These are phyloP conservation scores for Micromussa lordhowensis DNA, from an alignment of 92 coral and sea anemone genomes.

Conservation along the genomic window DNA sequence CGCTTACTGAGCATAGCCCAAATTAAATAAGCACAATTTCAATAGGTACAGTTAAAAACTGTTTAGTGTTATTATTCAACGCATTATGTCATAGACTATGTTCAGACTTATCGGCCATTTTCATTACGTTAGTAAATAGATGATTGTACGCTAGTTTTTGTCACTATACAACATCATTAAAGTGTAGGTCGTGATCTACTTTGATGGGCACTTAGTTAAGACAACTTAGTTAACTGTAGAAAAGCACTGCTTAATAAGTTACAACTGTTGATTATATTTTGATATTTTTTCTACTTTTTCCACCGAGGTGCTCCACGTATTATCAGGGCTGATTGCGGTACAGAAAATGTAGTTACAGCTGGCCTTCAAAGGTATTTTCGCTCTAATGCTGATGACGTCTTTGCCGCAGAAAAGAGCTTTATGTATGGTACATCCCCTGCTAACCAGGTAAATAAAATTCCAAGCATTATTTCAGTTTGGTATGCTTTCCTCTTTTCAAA, in stretches of 20 bases:
- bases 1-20: background rate
- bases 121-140: background rate
- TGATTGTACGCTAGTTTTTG: background rate
- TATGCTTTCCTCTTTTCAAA: constrained; percentile 4
- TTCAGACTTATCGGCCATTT: no score
- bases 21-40: background rate
- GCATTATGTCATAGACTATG: no score
- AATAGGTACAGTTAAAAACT: no score
- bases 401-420: constrained; percentile 13
- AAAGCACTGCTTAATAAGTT: no score
- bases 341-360: background rate
- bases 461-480: no score
- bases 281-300: no score
- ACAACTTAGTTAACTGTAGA: background rate
- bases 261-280: background rate
- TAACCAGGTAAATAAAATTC: background rate
- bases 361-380: constrained; percentile 9
- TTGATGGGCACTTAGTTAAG: background rate
- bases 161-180: background rate
- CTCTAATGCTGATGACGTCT: background rate
- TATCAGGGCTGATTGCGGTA: background rate
- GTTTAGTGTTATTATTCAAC: no score
- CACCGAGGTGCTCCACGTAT: background rate
- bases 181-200: no score
- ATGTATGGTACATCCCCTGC: background rate